Conservation (phyloP, 2,888 invertebrate genomes). For the Drosophila demipolita region DNA sequence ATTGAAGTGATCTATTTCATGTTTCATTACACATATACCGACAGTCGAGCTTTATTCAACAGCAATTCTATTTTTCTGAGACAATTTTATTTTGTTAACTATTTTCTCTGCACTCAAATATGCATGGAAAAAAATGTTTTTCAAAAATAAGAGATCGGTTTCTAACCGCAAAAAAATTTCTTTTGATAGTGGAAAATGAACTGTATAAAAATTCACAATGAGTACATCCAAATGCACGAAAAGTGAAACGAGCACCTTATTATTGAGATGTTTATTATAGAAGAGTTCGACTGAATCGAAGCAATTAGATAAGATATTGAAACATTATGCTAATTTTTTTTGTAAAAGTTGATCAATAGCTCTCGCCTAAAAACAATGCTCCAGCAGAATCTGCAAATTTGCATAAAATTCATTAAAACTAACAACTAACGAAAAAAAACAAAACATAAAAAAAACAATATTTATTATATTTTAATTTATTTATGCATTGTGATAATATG, state of each 20-base stretch:
- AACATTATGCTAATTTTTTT: constrained; percentile 18
- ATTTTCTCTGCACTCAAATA: background rate
- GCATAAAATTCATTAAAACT: constrained; percentile 30
- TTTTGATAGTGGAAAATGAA: background rate
- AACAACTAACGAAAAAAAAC: background rate
- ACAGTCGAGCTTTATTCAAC: constrained; percentile 9
- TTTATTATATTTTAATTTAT: constrained; percentile 49
- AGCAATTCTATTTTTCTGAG: background rate
- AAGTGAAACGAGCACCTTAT: background rate
- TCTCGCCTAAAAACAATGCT: constrained; percentile 57
- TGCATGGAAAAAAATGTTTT: background rate
- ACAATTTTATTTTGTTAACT: background rate
- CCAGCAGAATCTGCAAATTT: constrained; percentile 41
- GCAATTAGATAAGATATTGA: constrained; percentile 1
- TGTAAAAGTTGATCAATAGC: constrained; percentile 13
- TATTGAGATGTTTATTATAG: background rate
- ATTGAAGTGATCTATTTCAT: constrained; percentile 26
- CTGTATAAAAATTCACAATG: background rate
- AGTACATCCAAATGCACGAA: constrained; percentile 1
- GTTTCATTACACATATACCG: constrained; percentile 1
- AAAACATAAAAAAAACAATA: constrained; percentile 7
- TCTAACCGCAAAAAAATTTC: background rate
- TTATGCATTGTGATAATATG: constrained; percentile 56
- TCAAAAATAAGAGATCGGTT: background rate
- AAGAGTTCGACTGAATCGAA: background rate